phyloP scores from a whole-genome alignment of 2,888 invertebrate species.

The Leptopterna dolabrata region DNA sequence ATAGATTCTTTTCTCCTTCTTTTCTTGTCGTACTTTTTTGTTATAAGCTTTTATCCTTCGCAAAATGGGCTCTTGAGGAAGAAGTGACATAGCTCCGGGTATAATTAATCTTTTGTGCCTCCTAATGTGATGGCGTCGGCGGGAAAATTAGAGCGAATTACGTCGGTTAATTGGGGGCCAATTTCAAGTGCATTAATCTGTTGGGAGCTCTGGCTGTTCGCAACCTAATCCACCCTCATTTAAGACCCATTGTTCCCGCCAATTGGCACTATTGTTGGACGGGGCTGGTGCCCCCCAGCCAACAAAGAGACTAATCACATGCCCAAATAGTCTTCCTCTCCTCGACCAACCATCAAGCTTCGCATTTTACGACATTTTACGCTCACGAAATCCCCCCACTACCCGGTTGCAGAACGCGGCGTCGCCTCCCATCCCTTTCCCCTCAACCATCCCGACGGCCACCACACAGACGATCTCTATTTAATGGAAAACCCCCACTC shows the following conservation, averaged over 20 bases:
- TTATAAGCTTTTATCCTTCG: constrained; percentile 23
- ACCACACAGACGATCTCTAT: constrained; percentile 44
- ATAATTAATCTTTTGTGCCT: constrained; percentile 55
- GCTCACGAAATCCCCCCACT: constrained; percentile 30
- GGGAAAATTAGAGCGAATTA: constrained; percentile 67
- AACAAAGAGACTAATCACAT: constrained; percentile 60
- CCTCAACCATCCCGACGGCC: constrained; percentile 58
- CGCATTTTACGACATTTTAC: constrained; percentile 55
- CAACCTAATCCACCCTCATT: constrained; percentile 62
- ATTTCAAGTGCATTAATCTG: constrained; percentile 68
- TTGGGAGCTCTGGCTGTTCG: constrained; percentile 53
- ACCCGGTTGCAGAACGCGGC: not conserved
- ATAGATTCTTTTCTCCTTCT: not conserved
- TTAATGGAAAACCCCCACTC: constrained; percentile 39
- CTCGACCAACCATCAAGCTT: constrained; percentile 60
- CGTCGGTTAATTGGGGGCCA: constrained; percentile 71
- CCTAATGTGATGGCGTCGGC: constrained; percentile 50
- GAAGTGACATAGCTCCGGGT: constrained; percentile 34
- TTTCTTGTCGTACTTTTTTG: not conserved
- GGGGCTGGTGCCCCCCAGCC: constrained; percentile 47
- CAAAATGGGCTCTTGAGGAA: constrained; percentile 47
- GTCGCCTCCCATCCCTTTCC: constrained; percentile 30
- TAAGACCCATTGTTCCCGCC: constrained; percentile 65
- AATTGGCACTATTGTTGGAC: constrained; percentile 68
- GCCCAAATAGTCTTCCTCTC: constrained; percentile 58